Evolutionary conservation across 2,797 vertebrate genomes (phyloP).

Genomic region (Gymnothorax javanicus): DNA sequence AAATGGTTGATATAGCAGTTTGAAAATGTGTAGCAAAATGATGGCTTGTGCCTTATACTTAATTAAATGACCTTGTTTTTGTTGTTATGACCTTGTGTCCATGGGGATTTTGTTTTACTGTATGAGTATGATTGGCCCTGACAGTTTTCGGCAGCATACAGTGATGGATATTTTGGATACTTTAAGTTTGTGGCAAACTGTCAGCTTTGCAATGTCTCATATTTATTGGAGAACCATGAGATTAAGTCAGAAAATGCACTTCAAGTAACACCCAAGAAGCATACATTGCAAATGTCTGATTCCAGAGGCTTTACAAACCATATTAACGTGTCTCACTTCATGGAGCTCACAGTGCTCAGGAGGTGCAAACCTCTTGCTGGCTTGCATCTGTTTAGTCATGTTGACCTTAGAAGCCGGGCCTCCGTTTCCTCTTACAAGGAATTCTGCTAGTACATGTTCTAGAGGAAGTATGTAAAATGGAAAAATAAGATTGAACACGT

Average conservation of each 20-base stretch:
- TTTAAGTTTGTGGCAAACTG: background rate
- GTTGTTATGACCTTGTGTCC: background rate
- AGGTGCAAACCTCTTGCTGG: background rate
- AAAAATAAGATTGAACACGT: background rate
- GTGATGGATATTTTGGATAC: background rate
- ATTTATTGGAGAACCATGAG: background rate
- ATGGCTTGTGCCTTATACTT: slow-evolving; percentile 12
- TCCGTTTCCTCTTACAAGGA: background rate
- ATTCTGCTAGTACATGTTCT: background rate
- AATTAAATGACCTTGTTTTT: background rate
- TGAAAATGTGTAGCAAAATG: background rate
- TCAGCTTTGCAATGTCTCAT: background rate
- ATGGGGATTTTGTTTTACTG: background rate
- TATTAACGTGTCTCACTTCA: background rate
- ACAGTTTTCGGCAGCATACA: background rate
- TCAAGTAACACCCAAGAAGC: too few species aligned
- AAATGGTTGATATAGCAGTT: background rate
- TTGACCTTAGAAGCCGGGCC: background rate
- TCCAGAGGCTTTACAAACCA: background rate
- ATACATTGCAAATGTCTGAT: background rate
- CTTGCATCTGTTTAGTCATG: background rate
- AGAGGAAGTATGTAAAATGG: background rate
- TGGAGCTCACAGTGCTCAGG: background rate
- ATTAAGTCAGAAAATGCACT: background rate
- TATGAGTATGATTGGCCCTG: background rate